Evolutionary conservation across 2,888 invertebrate genomes (phyloP).

Genomic region (Nasonovia ribisnigri): DNA sequence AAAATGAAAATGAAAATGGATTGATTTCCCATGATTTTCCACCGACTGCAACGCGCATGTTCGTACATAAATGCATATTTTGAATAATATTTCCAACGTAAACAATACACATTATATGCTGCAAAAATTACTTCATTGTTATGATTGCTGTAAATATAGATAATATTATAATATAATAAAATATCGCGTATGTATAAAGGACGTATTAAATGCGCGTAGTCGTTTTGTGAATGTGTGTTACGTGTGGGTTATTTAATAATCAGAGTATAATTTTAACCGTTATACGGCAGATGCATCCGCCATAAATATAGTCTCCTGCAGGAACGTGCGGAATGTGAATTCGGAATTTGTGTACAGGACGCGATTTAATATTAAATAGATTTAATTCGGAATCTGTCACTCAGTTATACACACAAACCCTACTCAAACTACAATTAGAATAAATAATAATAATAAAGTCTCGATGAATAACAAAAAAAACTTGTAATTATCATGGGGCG

Average conservation of each 20-base stretch:
- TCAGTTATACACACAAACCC: not conserved
- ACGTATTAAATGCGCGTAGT: not conserved
- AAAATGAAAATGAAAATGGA: not conserved
- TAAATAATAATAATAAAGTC: not conserved
- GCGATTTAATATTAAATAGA: conserved; percentile 14
- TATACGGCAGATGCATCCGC: not conserved
- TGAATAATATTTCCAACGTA: not conserved
- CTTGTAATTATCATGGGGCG: not conserved
- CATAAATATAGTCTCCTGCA: not conserved
- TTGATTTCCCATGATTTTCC: not conserved
- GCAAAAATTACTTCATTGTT: not conserved
- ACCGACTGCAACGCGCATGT: not conserved
- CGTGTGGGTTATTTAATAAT: not conserved
- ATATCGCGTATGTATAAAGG: not conserved
- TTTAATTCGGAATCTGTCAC: conserved; percentile 5
- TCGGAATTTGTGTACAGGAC: not conserved
- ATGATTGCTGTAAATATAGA: not conserved
- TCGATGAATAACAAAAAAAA: not conserved
- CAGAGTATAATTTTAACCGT: not conserved
- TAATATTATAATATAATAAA: not conserved
- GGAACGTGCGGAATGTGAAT: not conserved
- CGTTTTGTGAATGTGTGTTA: not conserved
- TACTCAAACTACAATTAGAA: not conserved
- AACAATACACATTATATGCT: not conserved
- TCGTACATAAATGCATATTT: not conserved